A percentile compares a stretch with the other conserved stretches of the same genome.
These are phyloP conservation scores for Ligdia adustata DNA, from an alignment of 2,888 invertebrate genomes.

Conservation along the genomic window DNA sequence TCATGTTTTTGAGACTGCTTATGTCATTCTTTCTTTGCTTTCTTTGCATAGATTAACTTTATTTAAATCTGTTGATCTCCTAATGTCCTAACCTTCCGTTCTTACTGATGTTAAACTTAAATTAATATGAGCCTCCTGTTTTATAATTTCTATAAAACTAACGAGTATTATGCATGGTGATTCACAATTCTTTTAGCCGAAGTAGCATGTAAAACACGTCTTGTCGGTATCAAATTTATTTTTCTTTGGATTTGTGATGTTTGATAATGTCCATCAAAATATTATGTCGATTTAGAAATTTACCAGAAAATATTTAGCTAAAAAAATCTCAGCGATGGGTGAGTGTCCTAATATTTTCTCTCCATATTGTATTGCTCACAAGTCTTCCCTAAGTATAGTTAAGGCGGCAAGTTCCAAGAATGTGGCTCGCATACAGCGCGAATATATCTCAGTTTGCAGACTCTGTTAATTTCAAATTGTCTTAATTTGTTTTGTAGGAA, in stretches of 20 bases:
- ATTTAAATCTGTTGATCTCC: too few species aligned
- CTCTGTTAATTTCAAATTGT: slow-evolving; percentile 77
- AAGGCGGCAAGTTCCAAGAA: slow-evolving; percentile 37
- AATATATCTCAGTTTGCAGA: slow-evolving; percentile 71
- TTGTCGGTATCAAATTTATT: too few species aligned
- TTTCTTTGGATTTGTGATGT: neutral
- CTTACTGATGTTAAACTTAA: too few species aligned
- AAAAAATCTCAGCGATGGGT: slow-evolving; percentile 1
- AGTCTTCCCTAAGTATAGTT: slow-evolving; percentile 14
- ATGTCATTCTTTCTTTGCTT: too few species aligned
- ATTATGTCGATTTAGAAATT: neutral
- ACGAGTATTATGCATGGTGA: neutral
- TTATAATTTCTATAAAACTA: too few species aligned
- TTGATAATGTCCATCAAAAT: neutral
- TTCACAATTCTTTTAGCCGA: too few species aligned
- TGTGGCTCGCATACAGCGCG: slow-evolving; percentile 54
- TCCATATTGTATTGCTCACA: neutral
- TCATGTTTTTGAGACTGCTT: neutral
- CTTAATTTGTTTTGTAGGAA: slow-evolving; percentile 74
- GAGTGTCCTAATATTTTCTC: neutral
- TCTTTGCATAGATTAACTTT: too few species aligned
- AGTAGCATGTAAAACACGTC: neutral
- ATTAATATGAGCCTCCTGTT: too few species aligned
- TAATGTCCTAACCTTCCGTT: too few species aligned
- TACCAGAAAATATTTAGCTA: neutral